A percentile compares a stretch with the other conserved stretches of the same genome.
Conservation (phyloP, 2,113 vertebrate genomes). For the Catharus fuscescens region DNA sequence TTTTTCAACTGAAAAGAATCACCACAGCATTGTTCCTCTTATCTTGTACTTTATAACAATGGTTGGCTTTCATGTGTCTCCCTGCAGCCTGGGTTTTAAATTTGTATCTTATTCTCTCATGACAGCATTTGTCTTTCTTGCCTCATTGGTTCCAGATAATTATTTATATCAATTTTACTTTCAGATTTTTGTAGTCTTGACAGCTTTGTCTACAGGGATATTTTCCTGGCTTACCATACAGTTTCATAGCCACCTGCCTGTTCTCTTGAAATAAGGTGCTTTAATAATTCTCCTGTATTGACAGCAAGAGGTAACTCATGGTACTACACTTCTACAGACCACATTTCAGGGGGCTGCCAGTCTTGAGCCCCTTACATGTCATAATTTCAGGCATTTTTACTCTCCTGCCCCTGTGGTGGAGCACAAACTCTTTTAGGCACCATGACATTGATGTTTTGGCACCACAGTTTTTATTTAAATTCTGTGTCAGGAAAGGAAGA, state of each 20-base stretch:
- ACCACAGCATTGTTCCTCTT: neutral
- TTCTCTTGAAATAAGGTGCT: neutral
- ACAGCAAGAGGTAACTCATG: neutral
- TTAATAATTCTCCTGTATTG: neutral
- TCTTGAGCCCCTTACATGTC: neutral
- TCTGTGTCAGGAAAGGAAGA: neutral
- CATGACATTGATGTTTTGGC: neutral
- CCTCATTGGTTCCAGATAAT: constrained; percentile 54
- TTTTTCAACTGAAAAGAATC: neutral
- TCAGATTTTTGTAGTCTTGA: constrained; percentile 40
- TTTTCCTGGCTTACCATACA: neutral
- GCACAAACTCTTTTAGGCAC: neutral
- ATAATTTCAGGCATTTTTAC: neutral
- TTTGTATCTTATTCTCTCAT: constrained; percentile 17
- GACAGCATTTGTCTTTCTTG: constrained; percentile 19
- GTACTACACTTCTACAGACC: neutral
- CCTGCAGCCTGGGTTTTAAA: neutral
- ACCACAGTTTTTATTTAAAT: neutral
- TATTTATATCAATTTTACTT: constrained; percentile 63
- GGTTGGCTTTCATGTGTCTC: neutral
- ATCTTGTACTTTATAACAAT: neutral
- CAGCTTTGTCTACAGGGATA: constrained; percentile 10
- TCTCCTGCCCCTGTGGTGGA: neutral
- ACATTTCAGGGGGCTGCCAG: neutral
- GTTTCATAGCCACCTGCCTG: neutral